These are phyloP conservation scores for Panthera uncia DNA, from an alignment of 2,113 vertebrate genomes.

Conservation along the genomic window DNA sequence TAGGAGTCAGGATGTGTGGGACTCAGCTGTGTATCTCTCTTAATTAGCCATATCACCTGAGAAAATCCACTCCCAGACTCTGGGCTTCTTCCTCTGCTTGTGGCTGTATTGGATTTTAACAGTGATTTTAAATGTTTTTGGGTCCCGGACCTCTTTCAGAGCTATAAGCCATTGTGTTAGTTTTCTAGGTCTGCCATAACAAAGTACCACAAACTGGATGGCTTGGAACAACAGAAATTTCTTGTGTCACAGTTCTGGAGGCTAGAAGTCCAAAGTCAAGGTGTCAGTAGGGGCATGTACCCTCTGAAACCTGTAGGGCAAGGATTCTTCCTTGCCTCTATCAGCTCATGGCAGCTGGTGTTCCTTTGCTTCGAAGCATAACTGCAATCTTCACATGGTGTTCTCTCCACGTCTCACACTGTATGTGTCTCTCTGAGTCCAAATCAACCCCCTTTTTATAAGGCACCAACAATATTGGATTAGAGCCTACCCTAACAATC, in stretches of 20 bases:
- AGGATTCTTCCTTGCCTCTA: not conserved
- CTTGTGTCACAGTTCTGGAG: not conserved
- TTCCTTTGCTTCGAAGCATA: not conserved
- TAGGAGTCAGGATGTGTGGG: not conserved
- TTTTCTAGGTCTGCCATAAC: not conserved
- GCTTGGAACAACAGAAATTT: not conserved
- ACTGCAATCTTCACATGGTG: not conserved
- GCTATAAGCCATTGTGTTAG: not conserved
- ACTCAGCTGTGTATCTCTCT: not conserved
- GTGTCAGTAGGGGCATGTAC: not conserved
- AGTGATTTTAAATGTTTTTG: not conserved
- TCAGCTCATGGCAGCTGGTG: not conserved
- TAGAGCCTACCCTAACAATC: not conserved
- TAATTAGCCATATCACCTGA: not conserved
- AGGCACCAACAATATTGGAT: not conserved
- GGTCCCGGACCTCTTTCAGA: not conserved
- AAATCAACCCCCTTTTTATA: slow-evolving; percentile 18
- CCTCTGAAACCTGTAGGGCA: not conserved
- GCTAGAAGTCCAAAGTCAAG: not conserved
- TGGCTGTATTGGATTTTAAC: not conserved
- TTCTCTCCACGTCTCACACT: not conserved
- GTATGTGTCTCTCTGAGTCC: not conserved
- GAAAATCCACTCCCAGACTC: not conserved
- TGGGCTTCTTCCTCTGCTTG: not conserved
- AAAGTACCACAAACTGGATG: not conserved